A percentile compares a stretch with the other conserved stretches of the same genome.
These are phyloP conservation scores for Chaetura pelagica DNA, from an alignment of 2,113 vertebrate species.

Conservation along the genomic window DNA sequence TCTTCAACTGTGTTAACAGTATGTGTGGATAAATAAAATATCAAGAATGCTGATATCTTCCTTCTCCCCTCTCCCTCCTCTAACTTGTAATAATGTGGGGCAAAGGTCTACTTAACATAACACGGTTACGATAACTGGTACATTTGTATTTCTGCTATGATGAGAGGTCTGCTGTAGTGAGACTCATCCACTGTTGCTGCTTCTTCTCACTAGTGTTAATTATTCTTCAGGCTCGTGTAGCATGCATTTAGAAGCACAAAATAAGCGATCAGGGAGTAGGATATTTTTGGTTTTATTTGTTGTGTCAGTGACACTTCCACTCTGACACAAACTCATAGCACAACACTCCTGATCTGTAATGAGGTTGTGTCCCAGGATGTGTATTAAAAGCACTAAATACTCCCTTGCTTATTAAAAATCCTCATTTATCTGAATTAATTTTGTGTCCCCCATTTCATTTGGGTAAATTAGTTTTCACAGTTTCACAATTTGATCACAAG, in stretches of 20 bases:
- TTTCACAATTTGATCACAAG: slow-evolving; percentile 65
- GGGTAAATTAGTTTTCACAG: slow-evolving; percentile 68
- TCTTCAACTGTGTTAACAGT: slow-evolving; percentile 32
- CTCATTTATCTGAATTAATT: slow-evolving; percentile 73
- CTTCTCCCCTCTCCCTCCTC: slow-evolving; percentile 54
- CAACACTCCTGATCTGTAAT: slow-evolving; percentile 64
- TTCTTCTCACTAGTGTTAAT: slow-evolving; percentile 66
- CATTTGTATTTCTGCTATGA: slow-evolving; percentile 68
- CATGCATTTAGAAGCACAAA: slow-evolving; percentile 47
- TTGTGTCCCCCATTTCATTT: slow-evolving; percentile 64
- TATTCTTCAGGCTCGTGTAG: slow-evolving; percentile 70
- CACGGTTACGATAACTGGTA: slow-evolving; percentile 61
- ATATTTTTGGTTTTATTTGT: slow-evolving; percentile 61
- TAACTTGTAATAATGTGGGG: slow-evolving; percentile 65
- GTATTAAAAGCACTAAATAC: slow-evolving; percentile 65
- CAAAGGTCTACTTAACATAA: slow-evolving; percentile 67
- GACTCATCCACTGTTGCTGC: slow-evolving; percentile 58
- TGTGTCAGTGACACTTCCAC: slow-evolving; percentile 68
- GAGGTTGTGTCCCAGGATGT: slow-evolving; percentile 63
- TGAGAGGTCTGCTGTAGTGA: slow-evolving; percentile 66
- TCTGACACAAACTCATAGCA: slow-evolving; percentile 56
- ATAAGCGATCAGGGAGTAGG: slow-evolving; percentile 62
- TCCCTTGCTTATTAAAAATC: slow-evolving; percentile 65
- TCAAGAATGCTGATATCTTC: slow-evolving; percentile 61
- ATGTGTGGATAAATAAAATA: slow-evolving; percentile 36